A percentile compares a stretch with the other conserved stretches of the same genome.
Evolutionary conservation across 2,113 vertebrate species (phyloP).

Genomic region (Pantherophis guttatus): DNA sequence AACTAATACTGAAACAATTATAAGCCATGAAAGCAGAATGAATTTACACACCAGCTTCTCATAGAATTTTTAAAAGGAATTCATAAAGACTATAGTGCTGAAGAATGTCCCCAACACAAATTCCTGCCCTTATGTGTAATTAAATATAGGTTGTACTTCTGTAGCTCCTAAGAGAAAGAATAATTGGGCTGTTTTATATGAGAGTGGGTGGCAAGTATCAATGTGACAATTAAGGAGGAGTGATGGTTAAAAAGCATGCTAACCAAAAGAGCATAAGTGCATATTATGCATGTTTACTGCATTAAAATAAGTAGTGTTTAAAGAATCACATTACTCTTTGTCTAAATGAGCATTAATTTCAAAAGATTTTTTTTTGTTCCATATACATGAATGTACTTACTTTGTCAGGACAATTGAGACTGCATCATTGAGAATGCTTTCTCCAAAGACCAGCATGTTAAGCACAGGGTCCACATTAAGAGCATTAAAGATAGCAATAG

Average conservation of each 20-base stretch:
- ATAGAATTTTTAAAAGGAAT: neutral
- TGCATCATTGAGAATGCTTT: constrained; percentile 97
- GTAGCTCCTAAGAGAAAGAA: neutral
- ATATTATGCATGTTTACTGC: neutral
- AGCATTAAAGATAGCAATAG: constrained; percentile 98
- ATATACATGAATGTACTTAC: constrained; percentile 69
- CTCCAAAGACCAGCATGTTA: constrained; percentile 98
- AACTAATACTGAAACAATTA: neutral
- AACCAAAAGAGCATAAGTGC: too few relatives aligned
- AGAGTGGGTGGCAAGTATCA: neutral
- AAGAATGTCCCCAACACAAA: neutral
- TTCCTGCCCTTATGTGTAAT: neutral
- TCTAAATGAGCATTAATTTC: neutral
- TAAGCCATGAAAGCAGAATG: neutral
- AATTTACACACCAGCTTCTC: neutral
- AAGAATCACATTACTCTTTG: neutral
- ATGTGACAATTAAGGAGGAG: neutral
- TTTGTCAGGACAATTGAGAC: constrained; percentile 98
- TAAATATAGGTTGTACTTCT: neutral
- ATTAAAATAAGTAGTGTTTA: neutral
- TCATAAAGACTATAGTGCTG: neutral
- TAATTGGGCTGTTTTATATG: neutral
- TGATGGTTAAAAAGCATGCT: neutral
- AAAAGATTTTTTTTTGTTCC: fast-evolving
- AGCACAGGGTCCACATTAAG: constrained; percentile 97